Base-by-base conservation (phyloP, 2,113 vertebrate genomes). In the Lontra canadensis region DNA sequence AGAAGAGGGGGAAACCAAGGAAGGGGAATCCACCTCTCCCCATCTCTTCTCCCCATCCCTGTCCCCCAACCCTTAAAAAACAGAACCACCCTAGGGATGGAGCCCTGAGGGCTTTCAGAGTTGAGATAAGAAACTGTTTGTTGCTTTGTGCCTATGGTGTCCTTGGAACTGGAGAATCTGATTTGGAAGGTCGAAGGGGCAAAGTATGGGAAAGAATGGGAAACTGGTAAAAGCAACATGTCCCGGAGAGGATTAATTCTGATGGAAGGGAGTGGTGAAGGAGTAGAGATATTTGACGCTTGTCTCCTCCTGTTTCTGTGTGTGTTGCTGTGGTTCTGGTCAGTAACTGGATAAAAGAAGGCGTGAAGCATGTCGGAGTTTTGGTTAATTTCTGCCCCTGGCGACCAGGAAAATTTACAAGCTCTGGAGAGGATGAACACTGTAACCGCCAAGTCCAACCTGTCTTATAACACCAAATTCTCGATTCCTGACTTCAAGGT, bases 401-500 rank as follows among this genome's bases (percentile, higher is more conserved):
- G 99, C 85, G 99, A 99, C 98, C 99, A 99, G 98, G 99, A 99
- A 90, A 99, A 99, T 91, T 96, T 99, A 71, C 98, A 99, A 97
- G 99, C 99, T 2, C 98, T 99, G 97, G 99, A 99, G 92, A 99
- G 99, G 95, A 99, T 99, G 97, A 99, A 99, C 83, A 99, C 84
- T 0, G 99, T 98, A 36, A 99, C 99, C 1, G 98, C 98, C 96
- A 99, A 99, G 98, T 99, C 99, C 90, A 99, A 99, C 96, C 97
- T 99, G 94, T 99, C 99, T 78, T 98, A 98, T 65, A 99, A 99
- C 98, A 99, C 98, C 98, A 99, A 98, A 98, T 99, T 99, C 93
- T 96, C 98, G 73, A 99, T 99, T 95, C 99, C 99, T 25, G 99
- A 99, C 84, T 99, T 99, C 80, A 99, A 99, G 99, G 99, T 99